Evolutionary conservation across 2,888 invertebrate genomes (phyloP), one percentile per base, ranked within the genome.

Genomic region (Coleophora flavipennella): DNA sequence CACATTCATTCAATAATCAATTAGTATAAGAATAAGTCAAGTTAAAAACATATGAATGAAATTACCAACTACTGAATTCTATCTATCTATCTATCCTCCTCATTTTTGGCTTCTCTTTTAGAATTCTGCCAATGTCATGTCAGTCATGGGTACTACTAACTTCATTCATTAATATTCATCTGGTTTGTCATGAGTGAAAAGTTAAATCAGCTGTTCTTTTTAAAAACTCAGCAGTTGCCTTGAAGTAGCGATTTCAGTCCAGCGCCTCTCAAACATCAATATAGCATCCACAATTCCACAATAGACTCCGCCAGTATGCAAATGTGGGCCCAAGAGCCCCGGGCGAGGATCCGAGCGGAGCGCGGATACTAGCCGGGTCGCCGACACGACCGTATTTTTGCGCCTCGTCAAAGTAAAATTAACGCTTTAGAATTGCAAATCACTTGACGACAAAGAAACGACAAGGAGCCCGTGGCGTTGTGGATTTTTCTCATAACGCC

Each of bases 381-480:
- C 69, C 67, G 61, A 49, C 51, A 57, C 62, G 59, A 66, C 55
- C 67, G 71, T 76, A 78, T 79, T 81, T 81, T 80, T 78, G 64
- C 72, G 75, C 67, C 68, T 67, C 77, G 74, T 79, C 83, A 81
- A 80, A 78, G 81, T 71, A 64, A 80, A 83, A 83, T 83, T 83
- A 83, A 70, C 76, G 78, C 70, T 62, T 75, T 78, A 68, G 79
- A 83, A 76, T 81, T 83, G 81, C 80, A 83, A 83, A 83, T 83
- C 76, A 79, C 67, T 64, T 62, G 57, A 53, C 67, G 66, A 73
- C 75, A 78, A 78, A 77, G 79, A 75, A 76, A 79, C 67, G 74
- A 74, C 76, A 70, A 72, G 70, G 63, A 66, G 65, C 63, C 69
- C 61, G 46, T 57, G 62, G 66, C 65, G 62, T 56, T 77, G 77